Evolutionary conservation across 2,797 vertebrate species (phyloP), one percentile per base, ranked within the genome.

Genomic region (Lophius americanus): DNA sequence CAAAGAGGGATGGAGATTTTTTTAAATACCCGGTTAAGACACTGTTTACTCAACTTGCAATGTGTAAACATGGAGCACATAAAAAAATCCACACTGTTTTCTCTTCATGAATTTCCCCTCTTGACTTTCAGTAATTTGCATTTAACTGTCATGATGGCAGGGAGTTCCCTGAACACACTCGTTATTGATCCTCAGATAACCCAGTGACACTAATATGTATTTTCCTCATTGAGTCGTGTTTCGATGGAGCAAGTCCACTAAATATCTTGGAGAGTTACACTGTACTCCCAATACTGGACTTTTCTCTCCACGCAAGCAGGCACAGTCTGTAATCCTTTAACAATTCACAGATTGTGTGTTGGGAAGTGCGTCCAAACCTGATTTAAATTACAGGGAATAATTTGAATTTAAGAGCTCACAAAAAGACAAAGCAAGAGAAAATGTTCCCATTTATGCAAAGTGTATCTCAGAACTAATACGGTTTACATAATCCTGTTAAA

Each of bases 301-400:
- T 76, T 78, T 81, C 53, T 82, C 70, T 69, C 72, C 69, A 81
- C 12, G 60, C 64, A 66, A 56, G 69, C 64, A 67, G 58, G 63
- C 77, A 23, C 23, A 51, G 50, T 42, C 68, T 60, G 56, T 83
- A 85, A 88, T 85, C 84, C 77, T 87, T 76, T 78, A 85, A 89
- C 84, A 83, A 85, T 87, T 82, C 55, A 51, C 76, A 85, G 84
- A 83, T 81, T 87, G 80, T 83, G 66, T 9, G 3, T 82, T 68
- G 73, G 66, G 82, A 88, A 66, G 39, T 79, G 70, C 49, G 59
- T 79, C 64, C 70, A 71, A 79, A 75, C 70, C 62, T 75, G 76
- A 88, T 81, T 23, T 75, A 85, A 76, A 51, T 58, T 59, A 62
- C 69, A 61, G 49, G 60, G 57, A 43, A 32, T 10, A 33, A 39